phyloP scores from a whole-genome alignment of 2,888 invertebrate species.

The Troglohyphantes excavatus region DNA sequence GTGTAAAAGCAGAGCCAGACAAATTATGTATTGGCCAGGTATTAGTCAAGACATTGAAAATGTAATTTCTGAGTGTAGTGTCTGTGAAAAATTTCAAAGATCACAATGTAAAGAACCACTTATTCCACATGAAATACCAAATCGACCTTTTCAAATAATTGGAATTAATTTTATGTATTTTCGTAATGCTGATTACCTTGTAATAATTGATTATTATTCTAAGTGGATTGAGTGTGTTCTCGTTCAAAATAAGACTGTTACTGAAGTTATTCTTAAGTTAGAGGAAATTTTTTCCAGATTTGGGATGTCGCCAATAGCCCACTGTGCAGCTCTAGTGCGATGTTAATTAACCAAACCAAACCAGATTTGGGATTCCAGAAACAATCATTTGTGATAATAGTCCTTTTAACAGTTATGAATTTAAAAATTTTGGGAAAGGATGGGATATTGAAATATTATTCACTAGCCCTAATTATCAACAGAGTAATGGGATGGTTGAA shows the following conservation, averaged over 20 bases:
- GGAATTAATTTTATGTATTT: not conserved
- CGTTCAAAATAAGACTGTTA: not conserved
- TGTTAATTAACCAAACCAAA: too few species aligned
- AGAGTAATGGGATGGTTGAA: not conserved
- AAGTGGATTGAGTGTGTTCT: not conserved
- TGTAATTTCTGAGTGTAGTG: not conserved
- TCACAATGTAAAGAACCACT: conserved; percentile 6
- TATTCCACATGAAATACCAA: not conserved
- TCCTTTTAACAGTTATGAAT: not conserved
- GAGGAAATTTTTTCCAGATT: not conserved
- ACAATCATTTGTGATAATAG: not conserved
- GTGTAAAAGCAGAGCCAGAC: conserved; percentile 9
- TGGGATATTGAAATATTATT: not conserved
- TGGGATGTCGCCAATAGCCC: not conserved
- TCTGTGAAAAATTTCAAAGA: conserved; percentile 12
- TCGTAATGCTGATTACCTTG: not conserved
- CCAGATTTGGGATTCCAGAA: not conserved
- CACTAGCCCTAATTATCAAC: not conserved
- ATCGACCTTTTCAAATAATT: not conserved
- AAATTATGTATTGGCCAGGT: conserved; percentile 10
- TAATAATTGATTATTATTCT: not conserved
- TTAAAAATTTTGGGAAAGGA: not conserved
- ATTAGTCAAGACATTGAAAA: not conserved
- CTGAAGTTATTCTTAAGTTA: not conserved
- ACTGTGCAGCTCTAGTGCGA: too few species aligned